These are phyloP conservation scores for Thripadectes ignobilis DNA, from an alignment of 2,797 vertebrate species.

Conservation along the genomic window DNA sequence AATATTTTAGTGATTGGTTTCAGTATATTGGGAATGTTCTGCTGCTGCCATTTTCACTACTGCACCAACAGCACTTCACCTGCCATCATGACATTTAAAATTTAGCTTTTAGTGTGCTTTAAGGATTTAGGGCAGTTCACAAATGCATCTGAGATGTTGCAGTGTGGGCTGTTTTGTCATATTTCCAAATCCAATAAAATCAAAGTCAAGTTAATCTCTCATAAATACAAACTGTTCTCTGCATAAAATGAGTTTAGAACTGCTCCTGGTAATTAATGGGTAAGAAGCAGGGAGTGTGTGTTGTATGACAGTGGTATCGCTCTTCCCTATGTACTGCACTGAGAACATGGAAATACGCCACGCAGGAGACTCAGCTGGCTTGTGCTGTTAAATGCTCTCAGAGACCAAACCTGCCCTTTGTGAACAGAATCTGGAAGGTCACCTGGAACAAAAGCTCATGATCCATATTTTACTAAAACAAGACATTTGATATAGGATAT, in stretches of 20 bases:
- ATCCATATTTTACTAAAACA: not conserved
- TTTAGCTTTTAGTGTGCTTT: not conserved
- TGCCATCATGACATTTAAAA: not conserved
- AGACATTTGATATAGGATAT: not conserved
- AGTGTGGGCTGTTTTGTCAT: not conserved
- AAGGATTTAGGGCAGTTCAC: not conserved
- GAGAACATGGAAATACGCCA: not conserved
- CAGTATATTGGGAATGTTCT: not conserved
- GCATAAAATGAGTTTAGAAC: not conserved
- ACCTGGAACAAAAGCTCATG: not conserved
- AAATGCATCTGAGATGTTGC: not conserved
- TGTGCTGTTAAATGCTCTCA: not conserved
- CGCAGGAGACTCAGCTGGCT: not conserved
- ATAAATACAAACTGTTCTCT: not conserved
- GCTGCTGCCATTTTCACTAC: not conserved
- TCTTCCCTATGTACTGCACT: not conserved
- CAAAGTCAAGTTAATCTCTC: not conserved
- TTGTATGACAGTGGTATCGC: not conserved
- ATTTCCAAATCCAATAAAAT: not conserved
- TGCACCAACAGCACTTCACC: not conserved
- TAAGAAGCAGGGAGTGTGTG: not conserved
- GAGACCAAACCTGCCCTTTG: not conserved
- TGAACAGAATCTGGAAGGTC: not conserved
- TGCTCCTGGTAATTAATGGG: not conserved
- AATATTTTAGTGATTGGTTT: not conserved